These are phyloP conservation scores for Monochamus alternatus DNA, from an alignment of 2,888 invertebrate genomes.

Conservation along the genomic window DNA sequence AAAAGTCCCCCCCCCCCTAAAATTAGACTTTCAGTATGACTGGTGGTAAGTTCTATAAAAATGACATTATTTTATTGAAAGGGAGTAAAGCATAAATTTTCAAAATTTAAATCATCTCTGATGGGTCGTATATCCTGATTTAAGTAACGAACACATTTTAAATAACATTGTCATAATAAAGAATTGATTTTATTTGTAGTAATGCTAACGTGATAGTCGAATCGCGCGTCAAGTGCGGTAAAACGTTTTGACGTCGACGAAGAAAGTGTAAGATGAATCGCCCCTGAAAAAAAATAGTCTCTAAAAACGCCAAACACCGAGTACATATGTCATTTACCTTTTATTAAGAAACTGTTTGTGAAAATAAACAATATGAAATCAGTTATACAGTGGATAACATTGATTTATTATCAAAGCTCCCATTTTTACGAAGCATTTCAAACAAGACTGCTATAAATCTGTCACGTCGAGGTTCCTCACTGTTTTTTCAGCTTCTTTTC, in stretches of 20 bases:
- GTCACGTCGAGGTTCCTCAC: constrained; percentile 14
- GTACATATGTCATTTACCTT: constrained; percentile 35
- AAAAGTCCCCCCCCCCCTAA: no score
- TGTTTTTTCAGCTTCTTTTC: constrained; percentile 27
- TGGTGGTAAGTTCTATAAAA: no score
- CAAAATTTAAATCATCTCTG: no score
- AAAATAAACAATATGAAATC: constrained; percentile 35
- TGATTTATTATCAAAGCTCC: constrained; percentile 34
- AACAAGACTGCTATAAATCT: constrained; percentile 31
- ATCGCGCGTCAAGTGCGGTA: not conserved
- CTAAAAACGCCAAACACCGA: constrained; percentile 33
- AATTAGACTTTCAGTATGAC: no score
- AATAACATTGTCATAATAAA: no score
- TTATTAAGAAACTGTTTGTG: constrained; percentile 19
- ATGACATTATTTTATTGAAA: no score
- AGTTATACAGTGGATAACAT: constrained; percentile 16
- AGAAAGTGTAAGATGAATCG: constrained; percentile 3
- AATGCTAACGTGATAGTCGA: no score
- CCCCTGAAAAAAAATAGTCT: constrained; percentile 6
- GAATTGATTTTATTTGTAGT: no score
- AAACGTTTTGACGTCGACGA: not conserved
- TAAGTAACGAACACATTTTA: no score
- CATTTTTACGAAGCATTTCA: constrained; percentile 16
- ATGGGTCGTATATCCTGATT: no score
- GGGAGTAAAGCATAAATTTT: no score